A percentile compares a stretch with the other conserved stretches of the same genome.
phyloP scores from a whole-genome alignment of 2,888 invertebrate genomes.

The Drosophila pseudotalamancana region DNA sequence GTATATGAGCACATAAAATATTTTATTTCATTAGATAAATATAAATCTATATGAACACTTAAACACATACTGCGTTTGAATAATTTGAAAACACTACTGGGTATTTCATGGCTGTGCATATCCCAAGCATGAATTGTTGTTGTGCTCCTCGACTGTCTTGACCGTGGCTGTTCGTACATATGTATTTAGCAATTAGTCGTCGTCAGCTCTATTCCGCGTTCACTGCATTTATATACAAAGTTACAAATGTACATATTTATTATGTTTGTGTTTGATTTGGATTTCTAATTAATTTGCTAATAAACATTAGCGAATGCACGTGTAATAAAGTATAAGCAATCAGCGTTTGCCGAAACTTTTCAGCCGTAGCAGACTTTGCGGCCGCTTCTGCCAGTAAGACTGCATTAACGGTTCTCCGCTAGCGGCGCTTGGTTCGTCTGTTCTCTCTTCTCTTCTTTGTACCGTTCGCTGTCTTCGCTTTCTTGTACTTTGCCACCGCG shows the following conservation, averaged over 20 bases:
- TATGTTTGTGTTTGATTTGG: constrained; percentile 21
- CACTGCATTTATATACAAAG: constrained; percentile 3
- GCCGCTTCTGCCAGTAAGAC: neutral
- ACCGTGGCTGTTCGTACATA: constrained; percentile 17
- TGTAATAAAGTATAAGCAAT: constrained; percentile 11
- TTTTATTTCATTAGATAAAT: too few relatives aligned
- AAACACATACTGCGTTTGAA: neutral
- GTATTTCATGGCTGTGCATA: neutral
- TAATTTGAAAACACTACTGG: neutral
- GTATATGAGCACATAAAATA: too few relatives aligned
- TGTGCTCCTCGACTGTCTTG: constrained; percentile 8
- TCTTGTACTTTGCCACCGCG: constrained; percentile 9
- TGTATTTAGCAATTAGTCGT: constrained; percentile 59
- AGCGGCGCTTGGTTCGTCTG: constrained; percentile 26
- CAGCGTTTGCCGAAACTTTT: constrained; percentile 1
- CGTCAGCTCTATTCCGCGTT: constrained; percentile 26
- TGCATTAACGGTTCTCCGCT: constrained; percentile 23
- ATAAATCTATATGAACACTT: neutral
- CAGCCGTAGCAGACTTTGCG: constrained; percentile 10
- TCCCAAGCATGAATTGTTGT: neutral
- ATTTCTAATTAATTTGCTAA: constrained; percentile 28
- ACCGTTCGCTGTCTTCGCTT: neutral
- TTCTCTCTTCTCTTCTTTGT: constrained; percentile 6
- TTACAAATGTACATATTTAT: constrained; percentile 8
- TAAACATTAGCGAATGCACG: neutral